Conservation (phyloP, 1,140 invertebrate species). For the Zaprionus kolodkinae region DNA sequence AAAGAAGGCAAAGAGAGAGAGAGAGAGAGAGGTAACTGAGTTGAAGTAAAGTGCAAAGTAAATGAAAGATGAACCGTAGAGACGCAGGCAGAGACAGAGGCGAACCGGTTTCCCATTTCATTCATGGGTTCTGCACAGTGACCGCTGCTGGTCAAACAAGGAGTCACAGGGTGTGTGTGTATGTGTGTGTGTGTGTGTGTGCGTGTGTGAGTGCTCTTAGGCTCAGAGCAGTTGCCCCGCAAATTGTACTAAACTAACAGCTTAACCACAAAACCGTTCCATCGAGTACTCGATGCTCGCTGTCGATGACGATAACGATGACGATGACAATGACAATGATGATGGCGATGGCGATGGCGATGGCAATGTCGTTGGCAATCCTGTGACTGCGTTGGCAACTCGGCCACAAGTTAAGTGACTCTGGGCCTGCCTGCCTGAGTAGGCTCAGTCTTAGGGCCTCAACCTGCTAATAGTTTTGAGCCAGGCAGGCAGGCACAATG, state of each 20-base stretch:
- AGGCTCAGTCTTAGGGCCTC: constrained; percentile 37
- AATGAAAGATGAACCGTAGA: constrained; percentile 70
- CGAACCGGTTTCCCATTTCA: constrained; percentile 78
- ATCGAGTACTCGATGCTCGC: constrained; percentile 35
- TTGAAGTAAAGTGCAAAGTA: constrained; percentile 70
- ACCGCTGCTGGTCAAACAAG: constrained; percentile 39
- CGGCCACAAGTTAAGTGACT: constrained; percentile 69
- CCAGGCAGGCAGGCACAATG: neutral
- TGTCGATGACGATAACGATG: no score
- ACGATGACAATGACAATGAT: no score
- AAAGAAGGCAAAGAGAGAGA: neutral
- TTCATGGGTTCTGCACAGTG: constrained; percentile 64
- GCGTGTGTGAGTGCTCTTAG: constrained; percentile 12
- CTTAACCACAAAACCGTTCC: constrained; percentile 72
- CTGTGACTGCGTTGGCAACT: constrained; percentile 43
- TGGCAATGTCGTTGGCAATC: constrained; percentile 19
- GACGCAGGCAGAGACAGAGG: neutral
- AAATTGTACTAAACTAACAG: constrained; percentile 82
- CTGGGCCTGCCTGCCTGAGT: constrained; percentile 29
- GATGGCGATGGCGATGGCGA: no score
- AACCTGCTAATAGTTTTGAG: constrained; percentile 73
- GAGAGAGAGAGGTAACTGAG: constrained; percentile 23
- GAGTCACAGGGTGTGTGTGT: neutral
- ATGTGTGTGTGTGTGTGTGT: neutral
- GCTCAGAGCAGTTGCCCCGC: constrained; percentile 70